A percentile compares a stretch with the other conserved stretches of the same genome.
phyloP scores from a whole-genome alignment of 2,113 vertebrate genomes.

The Oncorhynchus clarkii region DNA sequence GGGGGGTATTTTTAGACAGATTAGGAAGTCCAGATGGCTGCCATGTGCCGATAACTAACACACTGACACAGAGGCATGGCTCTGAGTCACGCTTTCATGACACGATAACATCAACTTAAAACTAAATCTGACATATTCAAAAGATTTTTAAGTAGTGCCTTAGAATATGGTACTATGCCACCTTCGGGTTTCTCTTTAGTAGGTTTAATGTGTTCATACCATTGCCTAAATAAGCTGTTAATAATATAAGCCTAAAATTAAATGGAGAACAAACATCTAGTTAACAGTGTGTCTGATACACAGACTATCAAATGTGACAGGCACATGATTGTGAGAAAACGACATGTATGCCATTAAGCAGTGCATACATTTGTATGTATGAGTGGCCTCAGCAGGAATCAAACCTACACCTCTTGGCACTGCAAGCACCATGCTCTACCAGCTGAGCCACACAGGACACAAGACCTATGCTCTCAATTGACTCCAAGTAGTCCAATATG shows the following conservation, averaged over 20 bases:
- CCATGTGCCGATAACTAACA: neutral
- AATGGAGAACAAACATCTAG: neutral
- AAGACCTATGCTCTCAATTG: neutral
- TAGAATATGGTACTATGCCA: too few species aligned
- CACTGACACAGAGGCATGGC: neutral
- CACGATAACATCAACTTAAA: neutral
- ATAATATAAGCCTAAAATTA: neutral
- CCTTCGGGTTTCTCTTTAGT: too few species aligned
- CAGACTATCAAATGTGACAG: neutral
- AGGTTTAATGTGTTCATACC: too few species aligned
- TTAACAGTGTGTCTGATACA: neutral
- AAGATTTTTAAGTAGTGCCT: too few species aligned
- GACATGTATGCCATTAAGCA: neutral
- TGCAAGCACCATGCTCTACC: too few species aligned
- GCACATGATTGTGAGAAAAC: neutral
- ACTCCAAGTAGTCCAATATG: neutral
- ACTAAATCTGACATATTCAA: too few species aligned
- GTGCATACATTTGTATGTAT: too few species aligned
- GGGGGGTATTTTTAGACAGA: neutral
- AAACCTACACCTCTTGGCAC: too few species aligned
- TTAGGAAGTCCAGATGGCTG: conserved; percentile 3
- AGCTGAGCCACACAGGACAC: too few species aligned
- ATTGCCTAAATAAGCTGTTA: neutral
- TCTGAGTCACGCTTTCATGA: conserved; percentile 1
- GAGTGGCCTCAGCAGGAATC: too few species aligned